Base-by-base conservation (phyloP, 2,113 vertebrate species). In the Campylorhamphus procurvoides region DNA sequence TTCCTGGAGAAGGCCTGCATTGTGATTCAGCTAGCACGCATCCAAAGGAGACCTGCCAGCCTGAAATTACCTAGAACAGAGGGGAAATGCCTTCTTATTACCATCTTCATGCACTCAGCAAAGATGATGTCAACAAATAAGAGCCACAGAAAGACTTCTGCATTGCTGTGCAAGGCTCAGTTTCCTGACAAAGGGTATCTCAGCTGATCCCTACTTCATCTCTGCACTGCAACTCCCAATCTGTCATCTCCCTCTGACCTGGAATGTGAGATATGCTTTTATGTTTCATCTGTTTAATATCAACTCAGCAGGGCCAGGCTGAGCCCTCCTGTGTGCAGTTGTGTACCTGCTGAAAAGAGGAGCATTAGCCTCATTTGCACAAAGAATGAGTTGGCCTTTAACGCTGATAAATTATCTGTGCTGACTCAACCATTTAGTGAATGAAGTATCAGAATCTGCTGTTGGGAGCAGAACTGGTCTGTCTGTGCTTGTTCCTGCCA, bases 31-130 rank as follows among this genome's bases (percentile, higher is more conserved):
- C 64, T 31, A 78, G 92, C 97, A 88, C 87, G 68, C 92, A 53
- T 87, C 66, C 72, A 82, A 90, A 84, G 94, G 84, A 93, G 95
- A 96, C 84, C 94, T 52, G 93, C 96, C 97, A 97, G 93, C 96
- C 97, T 96, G 87, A 96, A 98, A 97, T 97, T 96, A 94, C 37
- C 95, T 94, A 93, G 94, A 97, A 97, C 97, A 98, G 97, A 96
- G 86, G 95, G 86, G 91, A 91, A 94, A 76, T 94, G 76, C 88
- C 85, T 90, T 63, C 91, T 95, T 92, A 79, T 91, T 69, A 3
- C 88, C 60, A 8, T 71, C 87, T 67, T 67, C 46, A 35, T 82
- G 92, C 93, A 50, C 69, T 86, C 88, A 63, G 23, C 53, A 82
- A 69, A 67, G 79, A 74, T 75, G 77, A 81, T 87, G 74, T 90